These are phyloP conservation scores for Penaeus japonicus DNA, from an alignment of 1,140 invertebrate genomes.

Conservation along the genomic window DNA sequence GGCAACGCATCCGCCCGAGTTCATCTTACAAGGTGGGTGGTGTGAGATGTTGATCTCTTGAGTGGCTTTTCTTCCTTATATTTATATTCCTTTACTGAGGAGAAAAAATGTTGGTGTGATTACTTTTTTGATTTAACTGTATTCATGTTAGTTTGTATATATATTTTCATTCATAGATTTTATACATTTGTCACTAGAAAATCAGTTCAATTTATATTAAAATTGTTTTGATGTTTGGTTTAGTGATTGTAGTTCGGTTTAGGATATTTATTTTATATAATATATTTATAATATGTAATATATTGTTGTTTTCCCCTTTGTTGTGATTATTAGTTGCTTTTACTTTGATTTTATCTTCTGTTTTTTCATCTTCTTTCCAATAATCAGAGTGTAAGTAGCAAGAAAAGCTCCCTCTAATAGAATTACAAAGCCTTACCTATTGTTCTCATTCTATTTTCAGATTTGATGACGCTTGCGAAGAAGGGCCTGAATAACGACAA, in stretches of 20 bases:
- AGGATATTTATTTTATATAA: too few species aligned
- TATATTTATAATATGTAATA: too few species aligned
- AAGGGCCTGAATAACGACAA: conserved; percentile 66
- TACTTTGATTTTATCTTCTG: not conserved
- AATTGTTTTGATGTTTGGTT: not conserved
- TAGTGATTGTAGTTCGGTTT: too few species aligned
- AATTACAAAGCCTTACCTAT: not conserved
- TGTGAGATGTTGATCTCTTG: not conserved
- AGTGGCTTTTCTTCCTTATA: too few species aligned
- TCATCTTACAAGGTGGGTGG: conserved; percentile 70
- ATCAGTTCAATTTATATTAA: not conserved
- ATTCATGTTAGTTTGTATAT: too few species aligned
- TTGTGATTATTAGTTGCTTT: too few species aligned
- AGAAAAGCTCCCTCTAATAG: too few species aligned
- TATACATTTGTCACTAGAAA: not conserved
- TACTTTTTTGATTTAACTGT: too few species aligned
- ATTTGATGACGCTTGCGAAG: conserved; percentile 62
- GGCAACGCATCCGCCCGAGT: conserved; percentile 69
- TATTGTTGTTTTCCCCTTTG: too few species aligned
- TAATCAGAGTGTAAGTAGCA: not conserved
- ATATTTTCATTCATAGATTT: too few species aligned
- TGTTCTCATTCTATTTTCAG: conserved; percentile 58
- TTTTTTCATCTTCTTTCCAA: not conserved
- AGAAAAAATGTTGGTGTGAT: not conserved
- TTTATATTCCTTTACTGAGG: too few species aligned